Evolutionary conservation across 2,797 vertebrate genomes (phyloP), one percentile per base, ranked within the genome.

Genomic region (Vultur gryphus): DNA sequence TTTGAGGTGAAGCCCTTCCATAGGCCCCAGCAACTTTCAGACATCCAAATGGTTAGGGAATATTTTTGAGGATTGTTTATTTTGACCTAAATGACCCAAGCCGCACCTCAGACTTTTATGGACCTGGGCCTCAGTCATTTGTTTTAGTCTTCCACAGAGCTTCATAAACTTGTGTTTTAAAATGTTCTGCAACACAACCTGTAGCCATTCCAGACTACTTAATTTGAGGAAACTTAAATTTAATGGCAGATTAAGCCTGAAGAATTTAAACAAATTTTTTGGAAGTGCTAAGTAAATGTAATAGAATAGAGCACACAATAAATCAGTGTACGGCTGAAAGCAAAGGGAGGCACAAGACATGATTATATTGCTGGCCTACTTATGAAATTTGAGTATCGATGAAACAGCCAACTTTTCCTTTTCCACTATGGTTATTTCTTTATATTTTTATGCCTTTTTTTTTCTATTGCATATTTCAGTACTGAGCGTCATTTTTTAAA

Each of bases 401-500:
- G 31, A 76, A 84, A 57, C 9, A 59, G 10, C 6, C 16, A n/a
- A 16, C 7, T 80, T 84, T 67, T 69, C 13, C 7, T 33, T 80
- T 86, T 15, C 14, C 13, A 7, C 3, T 46, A 8, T 20, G 16
- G 13, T 72, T 87, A 23, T 69, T 77, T 80, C 17, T 66, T 89
- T 29, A 25, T 16, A n/a, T 72, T 79, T 90, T 65, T 26, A 37
- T 58, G 14, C 3, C 6, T 58, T 54, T n/a, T 49, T 49, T 44
- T 67, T 24, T 13, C 20, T 51, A 7, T 66, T 43, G 5, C 14
- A 3, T 52, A 44, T 77, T 88, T 79, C 80, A 64, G 24, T 35
- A 43, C 16, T 58, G 39, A 92, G 17, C 7, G 59, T 35, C 0
- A 10, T 57, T 55, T 20, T 62, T 17, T 33, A 0, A 0, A n/a